Percentiles rank a stretch among this genome's conserved stretches.
phyloP scores from a whole-genome alignment of 2,888 invertebrate species.

The Matsumyia berberina region DNA sequence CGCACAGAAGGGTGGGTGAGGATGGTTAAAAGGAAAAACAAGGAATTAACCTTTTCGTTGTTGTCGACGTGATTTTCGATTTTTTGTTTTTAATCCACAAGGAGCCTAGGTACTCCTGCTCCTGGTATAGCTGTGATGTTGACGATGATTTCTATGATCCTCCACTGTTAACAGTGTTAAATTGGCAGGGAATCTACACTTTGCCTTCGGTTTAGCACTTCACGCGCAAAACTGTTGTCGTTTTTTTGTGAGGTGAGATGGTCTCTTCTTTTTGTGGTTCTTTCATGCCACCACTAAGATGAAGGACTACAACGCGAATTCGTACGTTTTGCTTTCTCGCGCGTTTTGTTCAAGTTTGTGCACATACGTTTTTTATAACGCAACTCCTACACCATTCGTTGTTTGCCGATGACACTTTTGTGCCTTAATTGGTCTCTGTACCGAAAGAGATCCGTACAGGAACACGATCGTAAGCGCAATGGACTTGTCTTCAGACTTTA shows the following conservation, averaged over 20 bases:
- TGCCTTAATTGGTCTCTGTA: conserved; percentile 22
- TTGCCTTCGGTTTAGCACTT: conserved; percentile 51
- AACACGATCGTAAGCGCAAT: conserved; percentile 63
- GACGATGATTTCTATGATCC: conserved; percentile 63
- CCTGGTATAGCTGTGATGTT: conserved; percentile 37
- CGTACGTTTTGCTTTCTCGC: conserved; percentile 13
- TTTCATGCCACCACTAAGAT: conserved; percentile 8
- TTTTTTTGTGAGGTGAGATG: conserved; percentile 31
- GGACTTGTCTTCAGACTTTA: conserved; percentile 54
- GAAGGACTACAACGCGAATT: conserved; percentile 29
- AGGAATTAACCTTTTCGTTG: conserved; percentile 62
- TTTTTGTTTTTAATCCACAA: conserved; percentile 64
- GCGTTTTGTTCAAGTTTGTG: conserved; percentile 47
- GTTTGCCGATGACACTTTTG: conserved; percentile 42
- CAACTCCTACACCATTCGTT: conserved; percentile 55
- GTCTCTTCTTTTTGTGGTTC: conserved; percentile 35
- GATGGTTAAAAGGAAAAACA: conserved; percentile 59
- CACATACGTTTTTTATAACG: conserved; percentile 39
- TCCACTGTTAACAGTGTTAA: conserved; percentile 57
- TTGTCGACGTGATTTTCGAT: conserved; percentile 65
- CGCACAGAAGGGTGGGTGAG: conserved; percentile 60
- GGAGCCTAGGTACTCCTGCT: conserved; percentile 44
- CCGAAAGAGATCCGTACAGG: conserved; percentile 41
- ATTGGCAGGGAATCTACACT: conserved; percentile 45
- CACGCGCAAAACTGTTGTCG: conserved; percentile 51